Base-by-base conservation (phyloP, 2,888 invertebrate genomes). In the Synanthedon myopaeformis region DNA sequence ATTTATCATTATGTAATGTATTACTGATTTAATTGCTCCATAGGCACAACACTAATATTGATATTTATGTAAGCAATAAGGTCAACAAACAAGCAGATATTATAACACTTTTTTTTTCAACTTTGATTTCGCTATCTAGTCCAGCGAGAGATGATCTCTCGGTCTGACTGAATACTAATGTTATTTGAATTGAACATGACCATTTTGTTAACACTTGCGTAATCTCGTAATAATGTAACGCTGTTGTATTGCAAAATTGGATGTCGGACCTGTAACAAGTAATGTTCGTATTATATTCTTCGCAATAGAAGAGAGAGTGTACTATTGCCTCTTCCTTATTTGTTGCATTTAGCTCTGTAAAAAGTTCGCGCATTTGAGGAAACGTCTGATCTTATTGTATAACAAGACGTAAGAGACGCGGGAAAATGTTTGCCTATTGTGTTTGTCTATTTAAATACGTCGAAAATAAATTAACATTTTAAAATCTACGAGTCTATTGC, bases 331-430 rank as follows among this genome's bases (percentile, higher is more conserved):
- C 49, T 19, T 17, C 49, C 49, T 49, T 49, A 49, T 49, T 17
- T 17, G 12, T 11, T 5, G 49, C 8, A 45, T 45, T 45, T 45
- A 6, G 45, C 14, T 45, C 11, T 45, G 14, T 12, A 45, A 45
- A 13, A 14, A 45, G 45, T 4, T 12, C n/a, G 13, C 5, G 45
- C 45, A 45, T 70, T 61, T 70, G 67, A 74, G 75, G 64, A 70
- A 77, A 70, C 70, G 72, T 67, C 64, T 69, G 70, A 72, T 79
- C 75, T 83, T 5, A 23, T 35, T 83, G 80, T 82, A 77, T 83
- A 84, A 85, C 70, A 73, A 73, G 67, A 70, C 73, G 77, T 82
- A 84, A 85, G 76, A 79, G 75, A 72, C 79, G 82, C 84, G 85
- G 78, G 83, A 85, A 23, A 23, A 84, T 69, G 62, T 57, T 54